Base-by-base conservation (phyloP, 1,140 invertebrate genomes). In the Cataglyphis hispanica region DNA sequence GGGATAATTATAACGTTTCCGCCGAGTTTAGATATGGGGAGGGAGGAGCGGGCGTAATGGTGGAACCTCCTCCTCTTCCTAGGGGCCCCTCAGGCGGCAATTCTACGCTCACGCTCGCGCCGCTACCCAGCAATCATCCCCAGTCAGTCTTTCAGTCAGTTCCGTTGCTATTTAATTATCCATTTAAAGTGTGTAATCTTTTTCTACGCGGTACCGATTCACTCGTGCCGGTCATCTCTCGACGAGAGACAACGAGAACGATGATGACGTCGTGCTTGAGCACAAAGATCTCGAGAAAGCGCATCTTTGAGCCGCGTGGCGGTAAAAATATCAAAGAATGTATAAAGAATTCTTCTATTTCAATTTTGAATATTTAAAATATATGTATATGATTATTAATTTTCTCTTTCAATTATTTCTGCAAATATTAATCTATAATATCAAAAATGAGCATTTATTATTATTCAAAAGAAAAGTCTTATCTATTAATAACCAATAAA, bases 141-240 rank as follows among this genome's bases (percentile, higher is more conserved):
- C 93, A 93, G 93, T 93, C 94, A 94, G 94, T 94, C 94, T 95
- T 95, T 95, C 94, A 95, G 94, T 95, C 94, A 95, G 94, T 94
- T 95, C 92, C 92, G 94, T 94, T 94, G 93, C 94, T 95, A 95
- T 95, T 95, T 95, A 95, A 95, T 95, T 95, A 95, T 95, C 95
- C 94, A 95, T 95, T 95, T 95, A 95, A 94, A 95, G 89, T 93
- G 91, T 95, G 93, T 95, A 95, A 95, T 95, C 94, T 95, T 94
- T 92, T 94, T 89, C 90, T 87, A 90, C 90, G 88, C 88, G 93
- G 91, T 91, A 91, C 80, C 84, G 85, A 92, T 91, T 90, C 90
- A 89, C 89, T 91, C 86, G 83, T 90, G 92, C 81, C 88, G 64
- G 88, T 89, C 84, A 81, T 88, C 87, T 85, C 64, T 34, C 61